Evolutionary conservation across 92 coral and sea anemone genomes (phyloP).

Genomic region (Umimayanthus chanpuru): DNA sequence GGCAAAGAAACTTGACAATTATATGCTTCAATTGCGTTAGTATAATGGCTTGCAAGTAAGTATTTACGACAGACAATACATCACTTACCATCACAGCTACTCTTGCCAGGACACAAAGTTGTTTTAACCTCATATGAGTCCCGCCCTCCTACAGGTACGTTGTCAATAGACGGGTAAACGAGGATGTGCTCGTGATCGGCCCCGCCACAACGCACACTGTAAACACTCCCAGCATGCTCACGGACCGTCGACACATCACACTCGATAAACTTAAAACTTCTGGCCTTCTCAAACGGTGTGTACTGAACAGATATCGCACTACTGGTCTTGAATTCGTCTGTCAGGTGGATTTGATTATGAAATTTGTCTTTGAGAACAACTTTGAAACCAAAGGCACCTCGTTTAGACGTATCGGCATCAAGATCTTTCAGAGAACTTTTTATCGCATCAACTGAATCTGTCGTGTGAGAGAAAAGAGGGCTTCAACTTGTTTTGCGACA

Average conservation of each 20-base stretch:
- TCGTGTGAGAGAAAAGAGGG: too few species aligned
- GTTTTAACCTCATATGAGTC: constrained; percentile 53
- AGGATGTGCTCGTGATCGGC: constrained; percentile 52
- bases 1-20: too few species aligned
- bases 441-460: constrained; percentile 69
- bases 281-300: constrained; percentile 39
- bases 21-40: too few species aligned
- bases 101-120: constrained; percentile 64
- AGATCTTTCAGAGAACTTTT: constrained; percentile 53
- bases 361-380: constrained; percentile 59
- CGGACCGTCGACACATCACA: constrained; percentile 30
- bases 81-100: constrained; percentile 58
- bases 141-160: constrained; percentile 60
- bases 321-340: not conserved
- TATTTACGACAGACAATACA: too few species aligned
- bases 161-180: constrained; percentile 60
- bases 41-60: too few species aligned
- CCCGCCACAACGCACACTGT: constrained; percentile 44
- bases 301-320: constrained; percentile 58
- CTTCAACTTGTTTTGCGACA: too few species aligned
- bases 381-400: constrained; percentile 60
- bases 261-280: constrained; percentile 41
- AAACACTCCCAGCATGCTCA: constrained; percentile 31
- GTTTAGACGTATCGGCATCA: constrained; percentile 39
- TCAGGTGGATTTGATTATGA: constrained; percentile 30